phyloP scores from a whole-genome alignment of 2,113 vertebrate genomes.

The Rutilus rutilus region DNA sequence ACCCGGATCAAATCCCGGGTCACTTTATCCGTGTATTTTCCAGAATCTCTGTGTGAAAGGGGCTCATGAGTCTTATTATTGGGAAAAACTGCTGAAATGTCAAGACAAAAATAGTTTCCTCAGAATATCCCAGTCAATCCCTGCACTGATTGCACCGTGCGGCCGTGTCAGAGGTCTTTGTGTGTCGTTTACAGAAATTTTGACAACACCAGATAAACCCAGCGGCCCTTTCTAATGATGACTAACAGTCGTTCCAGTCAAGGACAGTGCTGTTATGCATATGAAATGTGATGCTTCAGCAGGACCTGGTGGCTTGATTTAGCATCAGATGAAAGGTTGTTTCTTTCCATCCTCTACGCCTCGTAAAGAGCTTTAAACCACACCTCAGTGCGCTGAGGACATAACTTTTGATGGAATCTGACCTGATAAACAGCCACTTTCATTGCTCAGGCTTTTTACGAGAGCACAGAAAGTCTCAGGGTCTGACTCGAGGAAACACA shows the following conservation, averaged over 20 bases:
- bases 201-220: not conserved
- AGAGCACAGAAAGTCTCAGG: not conserved
- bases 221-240: constrained; percentile 11
- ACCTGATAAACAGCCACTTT: constrained; percentile 5
- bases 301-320: constrained; percentile 31
- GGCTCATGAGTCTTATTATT: not conserved
- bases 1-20: too few species aligned
- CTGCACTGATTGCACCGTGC: not conserved
- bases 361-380: not conserved
- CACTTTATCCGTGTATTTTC: too few species aligned
- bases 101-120: not conserved
- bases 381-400: constrained; percentile 17
- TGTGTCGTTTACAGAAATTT: not conserved
- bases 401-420: constrained; percentile 11
- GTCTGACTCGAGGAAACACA: not conserved
- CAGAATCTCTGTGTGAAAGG: too few species aligned
- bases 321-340: not conserved
- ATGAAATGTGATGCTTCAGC: not conserved
- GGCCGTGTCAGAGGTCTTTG: not conserved
- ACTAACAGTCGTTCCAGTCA: constrained; percentile 21
- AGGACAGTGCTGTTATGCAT: constrained; percentile 17
- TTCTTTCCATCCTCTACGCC: constrained; percentile 18
- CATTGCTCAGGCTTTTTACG: constrained; percentile 12
- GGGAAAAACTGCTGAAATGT: not conserved
- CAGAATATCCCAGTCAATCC: not conserved